A percentile compares a stretch with the other conserved stretches of the same genome.
phyloP scores from a whole-genome alignment of 2,888 invertebrate genomes.

The Thereva unica region DNA sequence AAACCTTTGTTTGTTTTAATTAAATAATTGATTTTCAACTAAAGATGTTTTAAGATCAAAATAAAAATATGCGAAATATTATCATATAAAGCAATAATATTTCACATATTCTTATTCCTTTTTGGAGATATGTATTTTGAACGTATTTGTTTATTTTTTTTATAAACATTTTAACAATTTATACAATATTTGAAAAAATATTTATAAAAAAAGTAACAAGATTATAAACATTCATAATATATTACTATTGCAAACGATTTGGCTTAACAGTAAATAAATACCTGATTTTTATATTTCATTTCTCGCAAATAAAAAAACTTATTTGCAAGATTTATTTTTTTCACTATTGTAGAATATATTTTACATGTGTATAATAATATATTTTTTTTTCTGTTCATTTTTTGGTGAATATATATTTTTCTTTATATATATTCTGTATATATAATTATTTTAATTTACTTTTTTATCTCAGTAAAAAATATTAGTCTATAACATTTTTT shows the following conservation, averaged over 20 bases:
- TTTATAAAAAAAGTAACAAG: too few relatives aligned
- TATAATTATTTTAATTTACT: constrained; percentile 37
- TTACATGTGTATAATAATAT: constrained; percentile 31
- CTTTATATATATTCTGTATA: constrained; percentile 37
- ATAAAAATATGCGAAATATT: too few relatives aligned
- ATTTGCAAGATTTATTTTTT: constrained; percentile 50
- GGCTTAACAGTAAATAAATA: constrained; percentile 49
- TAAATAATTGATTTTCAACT: too few relatives aligned
- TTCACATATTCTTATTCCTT: too few relatives aligned
- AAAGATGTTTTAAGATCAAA: too few relatives aligned
- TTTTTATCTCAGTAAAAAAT: constrained; percentile 42
- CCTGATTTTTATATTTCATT: constrained; percentile 36
- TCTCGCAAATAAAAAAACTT: constrained; percentile 48
- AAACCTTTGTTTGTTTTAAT: too few relatives aligned
- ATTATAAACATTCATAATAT: constrained; percentile 30
- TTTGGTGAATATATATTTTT: constrained; percentile 20
- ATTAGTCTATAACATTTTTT: constrained; percentile 39
- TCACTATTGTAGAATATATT: constrained; percentile 50
- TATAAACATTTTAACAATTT: too few relatives aligned
- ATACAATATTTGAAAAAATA: too few relatives aligned
- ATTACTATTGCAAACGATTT: constrained; percentile 52
- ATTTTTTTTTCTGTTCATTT: not conserved
- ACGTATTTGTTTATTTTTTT: too few relatives aligned
- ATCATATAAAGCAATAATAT: too few relatives aligned
- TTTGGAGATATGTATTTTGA: too few relatives aligned